These are phyloP conservation scores for Peromyscus leucopus DNA, from an alignment of 2,113 vertebrate species.

Conservation along the genomic window DNA sequence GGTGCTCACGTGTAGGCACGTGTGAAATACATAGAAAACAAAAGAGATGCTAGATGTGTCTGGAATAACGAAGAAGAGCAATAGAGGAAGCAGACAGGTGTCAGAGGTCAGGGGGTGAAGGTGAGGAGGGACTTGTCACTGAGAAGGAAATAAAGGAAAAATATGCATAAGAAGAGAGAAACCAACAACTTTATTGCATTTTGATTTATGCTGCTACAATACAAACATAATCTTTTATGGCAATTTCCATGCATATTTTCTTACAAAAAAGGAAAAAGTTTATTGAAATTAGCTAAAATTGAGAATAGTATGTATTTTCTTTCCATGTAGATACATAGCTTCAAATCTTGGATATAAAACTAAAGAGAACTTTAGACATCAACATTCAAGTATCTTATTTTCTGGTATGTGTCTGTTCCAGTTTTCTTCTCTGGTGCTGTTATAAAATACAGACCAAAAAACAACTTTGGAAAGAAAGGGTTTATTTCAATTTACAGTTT, in stretches of 20 bases:
- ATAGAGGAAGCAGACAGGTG: background rate
- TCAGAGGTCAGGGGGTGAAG: background rate
- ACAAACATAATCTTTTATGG: background rate
- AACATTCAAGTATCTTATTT: background rate
- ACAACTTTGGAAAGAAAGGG: background rate
- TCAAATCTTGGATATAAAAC: background rate
- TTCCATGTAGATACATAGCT: background rate
- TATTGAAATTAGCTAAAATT: conserved; percentile 10
- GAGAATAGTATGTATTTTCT: background rate
- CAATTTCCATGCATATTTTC: conserved; percentile 19
- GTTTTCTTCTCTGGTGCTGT: background rate
- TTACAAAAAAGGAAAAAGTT: background rate
- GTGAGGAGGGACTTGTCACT: background rate
- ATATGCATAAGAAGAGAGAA: background rate
- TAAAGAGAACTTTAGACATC: background rate
- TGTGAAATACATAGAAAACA: background rate
- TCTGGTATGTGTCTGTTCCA: background rate
- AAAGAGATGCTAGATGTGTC: background rate
- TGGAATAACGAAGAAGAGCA: background rate
- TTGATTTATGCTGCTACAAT: background rate
- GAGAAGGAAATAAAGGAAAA: background rate
- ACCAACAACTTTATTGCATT: background rate
- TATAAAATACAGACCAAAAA: background rate
- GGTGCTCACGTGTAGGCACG: background rate
- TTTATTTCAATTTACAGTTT: background rate